phyloP scores from a whole-genome alignment of 2,888 invertebrate species.

The Amblyjoppa fuscipennis region DNA sequence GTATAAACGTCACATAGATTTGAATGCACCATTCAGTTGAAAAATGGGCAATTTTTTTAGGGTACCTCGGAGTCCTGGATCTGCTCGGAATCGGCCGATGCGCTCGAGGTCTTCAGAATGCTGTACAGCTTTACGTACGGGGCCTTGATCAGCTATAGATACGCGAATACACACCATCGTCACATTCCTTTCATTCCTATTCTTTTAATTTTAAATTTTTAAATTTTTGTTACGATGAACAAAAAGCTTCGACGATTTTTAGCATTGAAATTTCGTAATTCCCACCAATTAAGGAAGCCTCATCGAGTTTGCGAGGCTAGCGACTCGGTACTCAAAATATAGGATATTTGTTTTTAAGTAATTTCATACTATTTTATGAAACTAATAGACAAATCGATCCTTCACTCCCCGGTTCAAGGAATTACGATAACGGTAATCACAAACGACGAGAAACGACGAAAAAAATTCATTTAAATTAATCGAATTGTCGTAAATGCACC shows the following conservation, averaged over 20 bases:
- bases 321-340: no score
- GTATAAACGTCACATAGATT: constrained; percentile 49
- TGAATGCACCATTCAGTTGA: constrained; percentile 49
- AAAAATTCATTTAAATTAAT: no score
- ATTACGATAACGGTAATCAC: no score
- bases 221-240: not conserved
- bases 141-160: constrained; percentile 96
- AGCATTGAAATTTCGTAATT: constrained; percentile 26
- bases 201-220: constrained; percentile 28
- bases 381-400: no score
- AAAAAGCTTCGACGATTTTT: constrained; percentile 35
- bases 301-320: not conserved
- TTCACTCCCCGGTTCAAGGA: no score
- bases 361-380: no score
- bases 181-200: constrained; percentile 57
- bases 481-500: not conserved
- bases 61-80: constrained; percentile 85
- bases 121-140: constrained; percentile 98
- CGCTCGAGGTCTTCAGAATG: constrained; percentile 97
- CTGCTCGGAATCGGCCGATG: constrained; percentile 89
- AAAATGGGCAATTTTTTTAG: constrained; percentile 52
- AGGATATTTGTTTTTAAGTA: no score
- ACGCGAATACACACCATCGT: constrained; percentile 75
- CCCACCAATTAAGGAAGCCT: not conserved
- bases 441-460: no score